A percentile compares a stretch with the other conserved stretches of the same genome.
Evolutionary conservation across 2,797 vertebrate species (phyloP).

Genomic region (Babyrousa celebensis): DNA sequence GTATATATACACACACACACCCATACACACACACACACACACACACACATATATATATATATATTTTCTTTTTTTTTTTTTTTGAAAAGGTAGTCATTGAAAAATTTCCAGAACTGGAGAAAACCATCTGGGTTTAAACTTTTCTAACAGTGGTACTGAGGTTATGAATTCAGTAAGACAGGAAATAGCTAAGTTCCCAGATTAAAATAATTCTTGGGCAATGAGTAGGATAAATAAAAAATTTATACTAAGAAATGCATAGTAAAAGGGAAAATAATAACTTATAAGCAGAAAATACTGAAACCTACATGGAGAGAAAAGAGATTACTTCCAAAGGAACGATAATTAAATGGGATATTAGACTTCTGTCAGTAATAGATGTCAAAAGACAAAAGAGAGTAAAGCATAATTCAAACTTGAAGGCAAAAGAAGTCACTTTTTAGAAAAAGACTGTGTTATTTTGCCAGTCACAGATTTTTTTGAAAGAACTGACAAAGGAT

Average conservation of each 20-base stretch:
- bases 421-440: slow-evolving; percentile 30
- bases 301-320: slow-evolving; percentile 18
- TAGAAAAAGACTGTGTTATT: background rate
- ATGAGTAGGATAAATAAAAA: background rate
- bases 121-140: background rate
- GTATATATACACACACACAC: no score
- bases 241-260: slow-evolving; percentile 33
- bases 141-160: background rate
- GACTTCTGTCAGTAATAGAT: background rate
- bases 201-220: slow-evolving; percentile 10
- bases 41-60: no score
- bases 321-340: background rate
- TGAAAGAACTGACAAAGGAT: slow-evolving; percentile 55
- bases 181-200: background rate
- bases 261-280: slow-evolving; percentile 45
- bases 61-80: background rate
- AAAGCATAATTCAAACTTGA: slow-evolving; percentile 29
- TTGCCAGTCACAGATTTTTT: slow-evolving; percentile 41
- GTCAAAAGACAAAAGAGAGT: background rate
- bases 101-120: slow-evolving; percentile 39
- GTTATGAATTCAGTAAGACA: background rate
- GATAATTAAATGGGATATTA: background rate
- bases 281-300: slow-evolving; percentile 27
- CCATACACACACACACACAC: no score
- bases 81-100: background rate